These are phyloP conservation scores for Alloscopus bannaensis DNA, from an alignment of 2,888 invertebrate species.

Conservation along the genomic window DNA sequence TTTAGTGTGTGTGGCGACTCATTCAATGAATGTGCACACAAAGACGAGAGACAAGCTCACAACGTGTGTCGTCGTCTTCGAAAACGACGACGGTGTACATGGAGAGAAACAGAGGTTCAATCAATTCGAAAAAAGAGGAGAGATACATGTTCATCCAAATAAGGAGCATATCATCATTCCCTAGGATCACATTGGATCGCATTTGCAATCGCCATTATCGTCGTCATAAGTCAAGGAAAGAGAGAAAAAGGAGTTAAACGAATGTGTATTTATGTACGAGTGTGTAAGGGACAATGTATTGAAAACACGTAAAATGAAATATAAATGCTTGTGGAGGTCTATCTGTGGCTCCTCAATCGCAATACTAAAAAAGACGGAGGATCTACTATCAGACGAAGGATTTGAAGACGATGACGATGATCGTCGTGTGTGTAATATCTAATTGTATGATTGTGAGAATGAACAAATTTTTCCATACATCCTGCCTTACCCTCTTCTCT, in stretches of 20 bases:
- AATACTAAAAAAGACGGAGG: too few species aligned
- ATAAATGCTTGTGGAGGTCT: too few species aligned
- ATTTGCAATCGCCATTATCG: constrained; percentile 25
- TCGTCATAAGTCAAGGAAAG: constrained; percentile 17
- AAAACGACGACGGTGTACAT: too few species aligned
- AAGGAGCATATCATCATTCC: too few species aligned
- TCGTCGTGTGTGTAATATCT: constrained; percentile 33
- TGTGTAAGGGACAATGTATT: too few species aligned
- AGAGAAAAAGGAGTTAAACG: constrained; percentile 19
- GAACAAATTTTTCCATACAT: constrained; percentile 65
- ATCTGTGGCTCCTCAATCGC: constrained; percentile 50
- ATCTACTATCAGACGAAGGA: too few species aligned
- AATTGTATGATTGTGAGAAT: constrained; percentile 65
- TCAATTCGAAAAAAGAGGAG: constrained; percentile 37
- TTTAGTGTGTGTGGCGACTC: too few species aligned
- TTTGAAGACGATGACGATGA: constrained; percentile 50
- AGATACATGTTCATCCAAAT: constrained; percentile 45
- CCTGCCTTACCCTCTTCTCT: constrained; percentile 45
- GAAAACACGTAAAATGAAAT: too few species aligned
- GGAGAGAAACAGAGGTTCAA: constrained; percentile 58
- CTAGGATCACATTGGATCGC: constrained; percentile 12
- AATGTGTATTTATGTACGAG: constrained; percentile 10
- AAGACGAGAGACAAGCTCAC: background rate
- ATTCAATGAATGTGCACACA: constrained; percentile 1
- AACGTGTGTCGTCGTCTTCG: too few species aligned